Conservation (phyloP, 2,888 invertebrate genomes). For the Agrilus cyanescens region DNA sequence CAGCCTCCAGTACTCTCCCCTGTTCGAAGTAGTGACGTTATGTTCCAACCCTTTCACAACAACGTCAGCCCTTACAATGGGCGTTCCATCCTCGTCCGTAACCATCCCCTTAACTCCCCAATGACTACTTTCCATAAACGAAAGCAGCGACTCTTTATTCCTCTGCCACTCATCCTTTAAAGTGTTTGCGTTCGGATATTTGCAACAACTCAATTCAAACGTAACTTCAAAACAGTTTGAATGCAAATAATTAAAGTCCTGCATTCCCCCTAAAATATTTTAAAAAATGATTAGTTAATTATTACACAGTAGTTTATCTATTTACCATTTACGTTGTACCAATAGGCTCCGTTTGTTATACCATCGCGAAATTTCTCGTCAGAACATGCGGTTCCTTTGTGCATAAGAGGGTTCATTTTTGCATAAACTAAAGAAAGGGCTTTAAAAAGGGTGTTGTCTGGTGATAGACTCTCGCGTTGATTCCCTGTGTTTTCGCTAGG, state of each 20-base stretch:
- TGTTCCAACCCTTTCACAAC: conserved; percentile 68
- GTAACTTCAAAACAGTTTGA: conserved; percentile 96
- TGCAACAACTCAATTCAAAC: conserved; percentile 91
- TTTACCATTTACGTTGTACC: conserved; percentile 75
- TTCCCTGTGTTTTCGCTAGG: too few species aligned
- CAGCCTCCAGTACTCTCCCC: conserved; percentile 92
- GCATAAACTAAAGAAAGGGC: conserved; percentile 68
- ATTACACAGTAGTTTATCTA: too few species aligned
- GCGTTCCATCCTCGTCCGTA: conserved; percentile 39
- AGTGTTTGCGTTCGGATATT: conserved; percentile 67
- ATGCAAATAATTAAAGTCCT: conserved; percentile 93
- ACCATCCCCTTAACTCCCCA: conserved; percentile 61
- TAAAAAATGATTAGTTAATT: too few species aligned
- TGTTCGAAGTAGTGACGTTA: conserved; percentile 60
- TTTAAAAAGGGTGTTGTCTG: conserved; percentile 73
- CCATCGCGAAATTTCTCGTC: conserved; percentile 65
- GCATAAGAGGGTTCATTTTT: conserved; percentile 63
- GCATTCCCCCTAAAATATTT: conserved; percentile 72
- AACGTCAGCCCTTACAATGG: conserved; percentile 64
- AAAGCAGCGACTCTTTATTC: conserved; percentile 75
- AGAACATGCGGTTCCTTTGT: conserved; percentile 56
- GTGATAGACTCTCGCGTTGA: conserved; percentile 67
- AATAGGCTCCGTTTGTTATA: conserved; percentile 83
- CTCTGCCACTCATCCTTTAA: conserved; percentile 69
- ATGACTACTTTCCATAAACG: conserved; percentile 72